Evolutionary conservation across 1,140 invertebrate species (phyloP), one percentile per base, ranked within the genome.

Genomic region (Pogonus chalceus): DNA sequence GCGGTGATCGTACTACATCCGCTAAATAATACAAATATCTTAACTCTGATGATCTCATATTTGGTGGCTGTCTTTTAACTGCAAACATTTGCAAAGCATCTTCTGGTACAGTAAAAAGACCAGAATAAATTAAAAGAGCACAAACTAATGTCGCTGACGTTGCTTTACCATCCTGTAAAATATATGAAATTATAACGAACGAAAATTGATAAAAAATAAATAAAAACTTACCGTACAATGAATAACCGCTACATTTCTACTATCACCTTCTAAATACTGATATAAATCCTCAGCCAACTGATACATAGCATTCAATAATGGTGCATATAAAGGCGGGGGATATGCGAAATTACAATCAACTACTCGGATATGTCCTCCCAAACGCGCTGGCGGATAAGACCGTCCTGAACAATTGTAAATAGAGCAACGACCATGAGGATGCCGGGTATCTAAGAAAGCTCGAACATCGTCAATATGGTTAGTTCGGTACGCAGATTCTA

Each of bases 381-480:
- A n/a, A n/a, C n/a, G n/a, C 56, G 63, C 65, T 23, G 74, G 72
- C 62, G 71, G 75, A 67, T 80, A 88, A 23, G 62, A 73, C 56
- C 76, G 81, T 35, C 82, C 83, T 50, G 82, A 87, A 52, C 90
- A 75, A 69, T 93, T 93, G 62, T 90, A 90, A 24, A 92, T 75
- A 63, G 84, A 80, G 75, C 93, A 85, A 69, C 83, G 79, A 58
- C 79, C 70, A 60, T 79, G 76, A 16, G 81, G 80, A 71, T 94
- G 90, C 47, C 87, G 77, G 14, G 79, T 79, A 58, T 88, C 82
- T 2, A 90, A 69, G 58, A 82, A 86, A 20, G 82, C 66, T 61
- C 82, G 77, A 0, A 96, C 91, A 69, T 96, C 92, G 63, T 96
- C 92, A 50, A 94, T 87, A 64, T 93, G 89, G 70, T 96, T 96